Evolutionary conservation across 2,888 invertebrate genomes (phyloP), one percentile per base, ranked within the genome.

Genomic region (Parochlus steinenii): DNA sequence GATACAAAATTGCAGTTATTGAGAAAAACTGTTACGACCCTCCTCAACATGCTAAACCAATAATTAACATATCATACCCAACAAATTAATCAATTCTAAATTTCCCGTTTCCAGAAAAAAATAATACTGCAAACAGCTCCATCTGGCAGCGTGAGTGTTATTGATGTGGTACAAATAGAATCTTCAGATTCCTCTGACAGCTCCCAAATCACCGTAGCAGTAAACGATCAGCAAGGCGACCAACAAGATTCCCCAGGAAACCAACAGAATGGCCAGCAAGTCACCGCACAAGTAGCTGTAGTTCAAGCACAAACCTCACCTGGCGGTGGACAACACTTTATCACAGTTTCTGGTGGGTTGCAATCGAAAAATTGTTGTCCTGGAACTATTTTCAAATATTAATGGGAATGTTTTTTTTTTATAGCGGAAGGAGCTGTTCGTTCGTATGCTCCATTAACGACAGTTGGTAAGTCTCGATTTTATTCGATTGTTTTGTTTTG

Each of bases 101-200:
- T 33, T 19, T 7, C 37, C 33, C 31, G 8, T 17, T 39, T 46
- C 36, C 43, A 57, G 48, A 53, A 55, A 43, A 56, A 56, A 43
- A 41, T 54, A 3, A 43, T 46, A 25, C 46, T 49, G 5, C 52
- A 48, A 40, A 39, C 45, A 15, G 45, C 42, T 23, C 42, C 33
- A 16, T 48, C 51, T 26, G 46, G 46, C 2, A 37, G 32, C 31
- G 45, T 57, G 36, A 49, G 53, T 36, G 49, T 55, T 5, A 49
- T 58, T 30, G 50, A 55, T 37, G 55, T 57, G 26, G 46, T 56
- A 37, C 56, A 56, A 33, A 49, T 58, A 46, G 56, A 58, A 43
- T 49, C 51, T 19, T 50, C 51, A n/a, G 55, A 57, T 37, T 56
- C 56, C 7, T 55, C 50, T 38, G 51, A 50, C 44, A 54, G 51